Evolutionary conservation across 2,888 invertebrate genomes (phyloP), one percentile per base, ranked within the genome.

Genomic region (Ormyrus rosae): DNA sequence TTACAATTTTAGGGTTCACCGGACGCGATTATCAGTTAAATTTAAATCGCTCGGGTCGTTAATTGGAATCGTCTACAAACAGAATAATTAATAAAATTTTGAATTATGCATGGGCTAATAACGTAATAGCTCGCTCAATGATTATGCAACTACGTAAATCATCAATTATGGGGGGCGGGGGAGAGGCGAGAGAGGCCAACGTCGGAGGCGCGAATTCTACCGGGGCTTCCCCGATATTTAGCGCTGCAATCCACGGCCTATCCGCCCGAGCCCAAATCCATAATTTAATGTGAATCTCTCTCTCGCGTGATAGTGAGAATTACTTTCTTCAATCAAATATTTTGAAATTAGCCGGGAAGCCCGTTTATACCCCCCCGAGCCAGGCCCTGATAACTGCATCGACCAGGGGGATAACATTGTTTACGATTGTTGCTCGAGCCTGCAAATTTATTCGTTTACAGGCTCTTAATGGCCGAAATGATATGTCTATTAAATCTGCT

Each of bases 321-420:
- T 80, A 80, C 76, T 76, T 72, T 80, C 70, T 76, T 76, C 72
- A n/a, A 71, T 75, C 71, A 55, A 76, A 80, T 76, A 76, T 72
- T 80, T 80, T 13, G 76, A 76, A 80, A 80, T 76, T 76, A 80
- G 63, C 56, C 67, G 11, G 63, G 61, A 34, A 58, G 53, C 46
- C 19, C 48, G 50, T 58, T 74, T 48, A 50, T 63, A 56, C 55
- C n/a, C 63, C 6, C 56, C 46, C 34, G 1, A 19, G 53, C 6
- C 64, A n/a, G n/a, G 46, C 19, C 48, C 50, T 55, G 55, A 67
- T 75, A 67, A 75, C 50, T 67, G 45, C n/a, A 5, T 48, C 5
- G 19, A 11, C 19, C n/a, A 5, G 46, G 19, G 46, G 19, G 46
- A 78, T 46, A 53, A 65, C 60, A 13, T 63, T 69, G 68, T 73